Evolutionary conservation across 1,140 invertebrate species (phyloP).

Genomic region (Diorhabda sublineata): DNA sequence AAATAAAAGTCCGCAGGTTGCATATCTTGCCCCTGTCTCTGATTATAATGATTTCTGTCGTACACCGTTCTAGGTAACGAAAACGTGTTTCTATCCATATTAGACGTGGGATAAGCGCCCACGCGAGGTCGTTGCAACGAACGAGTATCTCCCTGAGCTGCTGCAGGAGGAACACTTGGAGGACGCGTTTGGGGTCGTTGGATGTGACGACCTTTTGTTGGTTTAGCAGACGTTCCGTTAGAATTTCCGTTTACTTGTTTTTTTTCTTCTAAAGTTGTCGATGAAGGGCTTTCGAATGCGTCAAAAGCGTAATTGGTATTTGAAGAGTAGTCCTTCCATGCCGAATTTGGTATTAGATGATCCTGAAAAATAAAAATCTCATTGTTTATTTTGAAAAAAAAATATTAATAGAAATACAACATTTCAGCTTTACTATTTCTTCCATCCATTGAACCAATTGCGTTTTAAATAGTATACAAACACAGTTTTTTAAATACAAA

Average conservation of each 20-base stretch:
- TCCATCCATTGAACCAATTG: too few relatives aligned
- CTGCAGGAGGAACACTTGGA: slow-evolving; percentile 43
- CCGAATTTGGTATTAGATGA: slow-evolving; percentile 72
- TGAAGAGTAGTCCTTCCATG: slow-evolving; percentile 82
- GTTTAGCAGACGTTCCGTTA: slow-evolving; percentile 1
- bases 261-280: slow-evolving; percentile 56
- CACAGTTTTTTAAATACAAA: too few relatives aligned
- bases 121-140: slow-evolving; percentile 56
- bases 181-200: slow-evolving; percentile 41
- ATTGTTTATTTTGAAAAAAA: too few relatives aligned
- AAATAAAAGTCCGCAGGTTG: slow-evolving; percentile 80
- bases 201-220: slow-evolving; percentile 17
- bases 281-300: slow-evolving; percentile 60
- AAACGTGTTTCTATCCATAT: slow-evolving; percentile 48
- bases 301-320: slow-evolving; percentile 87
- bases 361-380: slow-evolving; percentile 56
- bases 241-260: slow-evolving; percentile 43
- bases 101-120: slow-evolving; percentile 37
- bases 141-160: slow-evolving; percentile 55
- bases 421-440: neutral
- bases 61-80: slow-evolving; percentile 50
- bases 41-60: slow-evolving; percentile 47
- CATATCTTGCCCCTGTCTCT: slow-evolving; percentile 38
- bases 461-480: too few relatives aligned
- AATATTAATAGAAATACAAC: neutral